Conservation (phyloP, 2,888 invertebrate species). For the Eucera pruinosa region DNA sequence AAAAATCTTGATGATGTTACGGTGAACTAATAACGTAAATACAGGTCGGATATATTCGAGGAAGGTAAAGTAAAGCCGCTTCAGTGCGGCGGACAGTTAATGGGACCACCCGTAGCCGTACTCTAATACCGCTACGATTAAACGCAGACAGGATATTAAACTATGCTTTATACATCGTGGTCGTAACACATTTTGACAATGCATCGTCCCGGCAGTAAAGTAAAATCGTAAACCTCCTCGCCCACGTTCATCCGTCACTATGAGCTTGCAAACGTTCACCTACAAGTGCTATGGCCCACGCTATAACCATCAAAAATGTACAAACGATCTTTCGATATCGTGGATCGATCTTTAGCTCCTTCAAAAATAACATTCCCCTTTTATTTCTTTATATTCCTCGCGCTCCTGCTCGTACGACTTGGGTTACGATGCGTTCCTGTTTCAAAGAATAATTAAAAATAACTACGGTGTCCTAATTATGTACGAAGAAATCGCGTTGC, state of each 20-base stretch:
- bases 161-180: conserved; percentile 72
- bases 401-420: too few relatives aligned
- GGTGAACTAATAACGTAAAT: conserved; percentile 72
- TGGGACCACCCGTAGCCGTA: conserved; percentile 79
- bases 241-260: conserved; percentile 72
- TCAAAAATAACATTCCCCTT: too few relatives aligned
- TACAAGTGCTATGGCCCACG: conserved; percentile 2
- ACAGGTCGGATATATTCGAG: conserved; percentile 68
- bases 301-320: not conserved
- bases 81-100: conserved; percentile 74
- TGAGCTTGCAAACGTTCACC: conserved; percentile 3
- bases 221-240: conserved; percentile 79
- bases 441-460: too few relatives aligned
- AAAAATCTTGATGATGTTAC: conserved; percentile 67
- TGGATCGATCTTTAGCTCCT: too few relatives aligned
- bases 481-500: too few relatives aligned
- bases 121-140: conserved; percentile 81
- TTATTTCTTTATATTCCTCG: too few relatives aligned
- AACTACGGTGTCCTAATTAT: too few relatives aligned
- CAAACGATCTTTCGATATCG: not conserved
- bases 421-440: too few relatives aligned
- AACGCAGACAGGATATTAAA: conserved; percentile 83
- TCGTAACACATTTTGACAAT: conserved; percentile 81
- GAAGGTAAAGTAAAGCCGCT: conserved; percentile 71
- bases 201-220: conserved; percentile 78